phyloP scores from a whole-genome alignment of 2,888 invertebrate genomes.

The Mythimna pallens region DNA sequence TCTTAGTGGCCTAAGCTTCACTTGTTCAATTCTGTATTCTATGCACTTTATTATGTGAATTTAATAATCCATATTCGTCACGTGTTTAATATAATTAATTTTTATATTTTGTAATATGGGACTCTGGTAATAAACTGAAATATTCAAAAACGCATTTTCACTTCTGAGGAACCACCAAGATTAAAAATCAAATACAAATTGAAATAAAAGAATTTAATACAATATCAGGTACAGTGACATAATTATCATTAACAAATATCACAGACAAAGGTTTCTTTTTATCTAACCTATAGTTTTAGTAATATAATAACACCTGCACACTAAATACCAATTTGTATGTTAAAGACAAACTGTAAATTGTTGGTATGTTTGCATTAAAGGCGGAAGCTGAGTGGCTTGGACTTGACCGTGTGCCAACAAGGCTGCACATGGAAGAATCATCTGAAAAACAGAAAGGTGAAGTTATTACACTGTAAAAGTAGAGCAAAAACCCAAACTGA shows the following conservation, averaged over 20 bases:
- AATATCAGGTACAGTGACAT: conserved; percentile 68
- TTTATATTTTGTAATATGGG: conserved; percentile 71
- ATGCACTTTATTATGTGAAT: conserved; percentile 32
- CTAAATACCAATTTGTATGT: conserved; percentile 71
- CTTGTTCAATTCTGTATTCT: conserved; percentile 25
- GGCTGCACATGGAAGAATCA: conserved; percentile 90
- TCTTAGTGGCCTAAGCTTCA: conserved; percentile 24
- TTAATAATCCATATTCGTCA: conserved; percentile 29
- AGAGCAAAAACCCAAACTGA: conserved; percentile 86
- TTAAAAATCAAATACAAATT: conserved; percentile 33
- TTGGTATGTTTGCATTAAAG: conserved; percentile 88
- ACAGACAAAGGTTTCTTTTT: conserved; percentile 64
- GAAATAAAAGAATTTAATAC: conserved; percentile 62
- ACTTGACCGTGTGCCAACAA: conserved; percentile 92
- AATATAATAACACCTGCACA: conserved; percentile 64
- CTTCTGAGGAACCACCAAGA: conserved; percentile 55
- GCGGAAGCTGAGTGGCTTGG: conserved; percentile 92
- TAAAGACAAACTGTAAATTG: conserved; percentile 77
- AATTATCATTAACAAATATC: conserved; percentile 72
- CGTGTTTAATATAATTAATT: conserved; percentile 52
- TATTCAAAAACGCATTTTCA: conserved; percentile 76
- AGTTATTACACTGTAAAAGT: conserved; percentile 77
- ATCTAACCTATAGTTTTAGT: conserved; percentile 51
- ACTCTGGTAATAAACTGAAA: conserved; percentile 73
- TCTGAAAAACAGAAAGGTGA: conserved; percentile 91